Evolutionary conservation across 2,113 vertebrate genomes (phyloP).

Genomic region (Choloepus hoffmanni): DNA sequence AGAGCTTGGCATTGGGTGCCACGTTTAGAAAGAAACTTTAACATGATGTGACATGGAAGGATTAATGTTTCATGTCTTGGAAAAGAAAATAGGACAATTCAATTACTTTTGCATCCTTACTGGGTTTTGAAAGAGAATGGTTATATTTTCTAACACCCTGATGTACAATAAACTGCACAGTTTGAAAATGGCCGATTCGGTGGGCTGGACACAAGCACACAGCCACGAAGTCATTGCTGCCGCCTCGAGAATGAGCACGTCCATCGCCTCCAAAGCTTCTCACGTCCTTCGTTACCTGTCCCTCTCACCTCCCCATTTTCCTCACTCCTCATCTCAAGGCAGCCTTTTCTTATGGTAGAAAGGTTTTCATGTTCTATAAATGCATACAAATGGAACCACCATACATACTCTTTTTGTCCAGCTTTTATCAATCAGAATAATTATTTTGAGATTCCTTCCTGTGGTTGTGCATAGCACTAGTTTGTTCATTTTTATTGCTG

Average conservation of each 20-base stretch:
- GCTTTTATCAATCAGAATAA: no score
- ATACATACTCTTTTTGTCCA: no score
- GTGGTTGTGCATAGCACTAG: no score
- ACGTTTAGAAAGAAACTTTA: neutral
- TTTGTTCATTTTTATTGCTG: neutral
- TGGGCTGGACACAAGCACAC: no score
- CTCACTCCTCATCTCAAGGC: neutral
- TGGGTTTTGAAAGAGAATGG: no score
- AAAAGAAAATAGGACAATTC: neutral
- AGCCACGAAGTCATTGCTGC: no score
- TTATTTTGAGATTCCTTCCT: neutral
- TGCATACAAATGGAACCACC: neutral
- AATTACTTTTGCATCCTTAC: neutral
- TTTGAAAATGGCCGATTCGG: no score
- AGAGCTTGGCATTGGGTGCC: fast-evolving
- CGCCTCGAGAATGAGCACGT: no score
- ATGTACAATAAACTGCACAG: no score
- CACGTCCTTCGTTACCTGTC: neutral
- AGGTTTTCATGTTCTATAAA: neutral
- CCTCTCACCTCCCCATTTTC: neutral
- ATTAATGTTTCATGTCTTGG: no score
- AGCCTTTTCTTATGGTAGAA: no score
- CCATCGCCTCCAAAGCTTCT: neutral
- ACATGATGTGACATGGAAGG: neutral
- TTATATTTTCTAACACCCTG: no score